Percentiles rank a stretch among this genome's conserved stretches.
phyloP scores from a whole-genome alignment of 2,797 vertebrate species.

The Chiroxiphia lanceolata region DNA sequence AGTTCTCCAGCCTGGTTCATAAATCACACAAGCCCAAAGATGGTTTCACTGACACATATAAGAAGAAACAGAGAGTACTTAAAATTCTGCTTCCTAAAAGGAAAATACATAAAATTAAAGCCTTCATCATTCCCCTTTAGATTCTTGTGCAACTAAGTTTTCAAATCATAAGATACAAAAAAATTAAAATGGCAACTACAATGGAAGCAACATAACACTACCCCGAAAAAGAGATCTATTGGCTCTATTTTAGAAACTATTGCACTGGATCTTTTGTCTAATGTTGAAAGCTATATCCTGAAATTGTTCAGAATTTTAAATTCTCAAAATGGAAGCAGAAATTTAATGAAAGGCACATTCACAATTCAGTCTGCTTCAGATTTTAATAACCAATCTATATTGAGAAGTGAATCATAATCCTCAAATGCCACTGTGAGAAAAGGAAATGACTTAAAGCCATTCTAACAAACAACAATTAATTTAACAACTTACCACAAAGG shows the following conservation, averaged over 20 bases:
- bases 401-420: slow-evolving; percentile 19
- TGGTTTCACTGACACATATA: fast-evolving
- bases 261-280: not conserved
- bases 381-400: not conserved
- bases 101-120: not conserved
- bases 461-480: slow-evolving; percentile 59
- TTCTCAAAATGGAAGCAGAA: slow-evolving; percentile 11
- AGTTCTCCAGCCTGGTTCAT: not conserved
- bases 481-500: slow-evolving; percentile 50
- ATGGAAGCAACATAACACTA: not conserved
- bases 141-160: not conserved
- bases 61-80: not conserved
- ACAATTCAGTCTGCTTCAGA: not conserved
- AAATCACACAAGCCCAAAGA: not conserved
- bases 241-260: not conserved
- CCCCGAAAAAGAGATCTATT: not conserved
- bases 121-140: not conserved
- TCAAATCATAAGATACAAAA: not conserved
- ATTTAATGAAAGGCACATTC: not conserved
- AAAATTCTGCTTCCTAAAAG: not conserved
- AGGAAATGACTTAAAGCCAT: slow-evolving; percentile 21
- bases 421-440: slow-evolving; percentile 1
- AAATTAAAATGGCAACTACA: not conserved
- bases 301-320: not conserved
- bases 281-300: not conserved